Percentiles rank a stretch among this genome's conserved stretches.
Evolutionary conservation across 2,797 vertebrate species (phyloP).

Genomic region (Bryconaethiops microstoma): DNA sequence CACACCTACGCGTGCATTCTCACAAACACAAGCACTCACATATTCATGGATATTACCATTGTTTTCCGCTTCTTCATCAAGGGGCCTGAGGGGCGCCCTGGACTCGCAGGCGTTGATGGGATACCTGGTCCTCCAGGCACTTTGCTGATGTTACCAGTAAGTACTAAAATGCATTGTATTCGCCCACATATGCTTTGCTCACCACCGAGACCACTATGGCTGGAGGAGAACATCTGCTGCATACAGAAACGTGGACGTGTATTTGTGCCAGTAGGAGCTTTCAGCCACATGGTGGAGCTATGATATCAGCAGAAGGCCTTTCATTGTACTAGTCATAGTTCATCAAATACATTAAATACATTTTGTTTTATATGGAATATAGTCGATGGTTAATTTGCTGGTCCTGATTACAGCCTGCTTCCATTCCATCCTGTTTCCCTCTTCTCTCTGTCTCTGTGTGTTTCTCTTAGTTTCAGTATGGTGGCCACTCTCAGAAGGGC

Average conservation of each 20-base stretch:
- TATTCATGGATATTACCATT: not conserved
- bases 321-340: not conserved
- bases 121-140: slow-evolving; percentile 86
- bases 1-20: too few relatives aligned
- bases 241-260: not conserved
- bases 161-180: slow-evolving; percentile 53
- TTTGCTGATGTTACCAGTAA: slow-evolving; percentile 89
- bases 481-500: slow-evolving; percentile 83
- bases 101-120: slow-evolving; percentile 85
- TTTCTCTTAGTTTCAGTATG: slow-evolving; percentile 82
- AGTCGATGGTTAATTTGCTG: slow-evolving; percentile 22
- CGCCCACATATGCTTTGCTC: slow-evolving; percentile 3
- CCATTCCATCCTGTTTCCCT: not conserved
- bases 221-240: slow-evolving; percentile 18
- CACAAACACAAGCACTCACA: not conserved
- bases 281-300: slow-evolving; percentile 57
- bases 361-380: slow-evolving; percentile 27
- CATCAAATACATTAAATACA: not conserved
- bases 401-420: slow-evolving; percentile 1
- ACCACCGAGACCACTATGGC: slow-evolving; percentile 4
- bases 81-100: slow-evolving; percentile 86
- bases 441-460: slow-evolving; percentile 14
- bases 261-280: not conserved
- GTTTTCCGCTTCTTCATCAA: slow-evolving; percentile 55
- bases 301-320: slow-evolving; percentile 27